phyloP scores from a whole-genome alignment of 92 coral and sea anemone genomes.

The Parazoanthus atlanticus region DNA sequence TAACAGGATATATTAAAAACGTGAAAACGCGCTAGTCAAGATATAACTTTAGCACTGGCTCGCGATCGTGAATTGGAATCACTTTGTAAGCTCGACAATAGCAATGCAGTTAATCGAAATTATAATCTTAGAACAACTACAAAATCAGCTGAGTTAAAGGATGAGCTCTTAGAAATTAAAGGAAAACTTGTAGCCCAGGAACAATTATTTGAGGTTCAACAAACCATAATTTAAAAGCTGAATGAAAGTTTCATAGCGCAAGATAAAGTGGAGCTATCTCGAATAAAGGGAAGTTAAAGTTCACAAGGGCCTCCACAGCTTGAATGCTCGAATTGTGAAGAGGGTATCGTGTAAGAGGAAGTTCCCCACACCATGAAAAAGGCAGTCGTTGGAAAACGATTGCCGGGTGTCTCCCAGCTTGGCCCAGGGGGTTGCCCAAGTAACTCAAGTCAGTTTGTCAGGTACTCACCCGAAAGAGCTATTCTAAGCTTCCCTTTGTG shows the following conservation, averaged over 20 bases:
- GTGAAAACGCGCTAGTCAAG: slow-evolving; percentile 29
- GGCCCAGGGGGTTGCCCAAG: too few species aligned
- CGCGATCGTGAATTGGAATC: slow-evolving; percentile 39
- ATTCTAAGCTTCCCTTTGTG: too few species aligned
- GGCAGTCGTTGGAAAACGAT: too few species aligned
- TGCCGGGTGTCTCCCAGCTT: too few species aligned
- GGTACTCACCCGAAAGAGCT: too few species aligned
- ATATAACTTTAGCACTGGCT: slow-evolving; percentile 42
- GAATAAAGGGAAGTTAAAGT: background rate
- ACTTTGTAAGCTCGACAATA: slow-evolving; percentile 46
- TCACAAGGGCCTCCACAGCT: slow-evolving; percentile 10
- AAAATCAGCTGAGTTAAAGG: slow-evolving; percentile 13
- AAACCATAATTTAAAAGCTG: slow-evolving; percentile 17
- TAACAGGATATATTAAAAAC: slow-evolving; percentile 41
- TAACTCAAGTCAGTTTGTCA: too few species aligned
- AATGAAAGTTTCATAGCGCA: slow-evolving; percentile 11
- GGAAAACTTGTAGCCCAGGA: background rate
- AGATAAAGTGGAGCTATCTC: background rate
- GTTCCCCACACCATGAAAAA: background rate
- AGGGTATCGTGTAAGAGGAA: background rate
- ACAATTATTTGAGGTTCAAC: slow-evolving; percentile 29
- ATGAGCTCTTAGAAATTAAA: slow-evolving; percentile 16
- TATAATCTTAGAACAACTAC: slow-evolving; percentile 30
- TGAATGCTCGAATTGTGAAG: slow-evolving; percentile 4
- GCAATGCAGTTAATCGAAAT: background rate